These are phyloP conservation scores for Periophthalmus modestus DNA, from an alignment of 2,113 vertebrate species.

Conservation along the genomic window DNA sequence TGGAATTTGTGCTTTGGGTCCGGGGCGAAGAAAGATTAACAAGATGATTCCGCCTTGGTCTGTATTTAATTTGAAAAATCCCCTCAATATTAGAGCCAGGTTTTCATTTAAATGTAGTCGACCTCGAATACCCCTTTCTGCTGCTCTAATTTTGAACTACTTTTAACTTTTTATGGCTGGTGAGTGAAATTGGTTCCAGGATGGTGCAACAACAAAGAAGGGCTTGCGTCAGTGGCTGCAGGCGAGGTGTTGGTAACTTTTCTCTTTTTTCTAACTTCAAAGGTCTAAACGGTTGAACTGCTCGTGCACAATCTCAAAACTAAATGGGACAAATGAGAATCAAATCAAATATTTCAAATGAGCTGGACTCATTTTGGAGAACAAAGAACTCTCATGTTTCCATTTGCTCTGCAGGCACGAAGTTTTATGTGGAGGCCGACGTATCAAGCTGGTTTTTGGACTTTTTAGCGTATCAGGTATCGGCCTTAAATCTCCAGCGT, in stretches of 20 bases:
- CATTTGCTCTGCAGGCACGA: no score
- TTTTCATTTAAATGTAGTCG: conserved; percentile 17
- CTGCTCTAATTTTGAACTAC: conserved; percentile 5
- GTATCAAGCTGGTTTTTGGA: no score
- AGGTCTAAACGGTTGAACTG: background rate
- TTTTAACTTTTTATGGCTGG: conserved; percentile 14
- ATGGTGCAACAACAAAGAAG: conserved; percentile 8
- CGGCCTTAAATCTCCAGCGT: no score
- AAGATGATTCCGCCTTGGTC: conserved; percentile 8
- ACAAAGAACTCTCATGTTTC: no score
- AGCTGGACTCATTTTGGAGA: no score
- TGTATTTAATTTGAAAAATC: conserved; percentile 10
- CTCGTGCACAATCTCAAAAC: background rate
- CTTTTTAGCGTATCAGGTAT: no score
- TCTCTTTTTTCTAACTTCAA: background rate
- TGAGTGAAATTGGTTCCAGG: conserved; percentile 6
- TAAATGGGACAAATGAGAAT: background rate
- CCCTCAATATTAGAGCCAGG: conserved; percentile 12
- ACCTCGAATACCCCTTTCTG: background rate
- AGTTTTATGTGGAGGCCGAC: no score
- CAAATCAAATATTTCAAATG: background rate
- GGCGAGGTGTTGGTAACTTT: conserved; percentile 7
- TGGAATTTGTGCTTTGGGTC: conserved; percentile 9
- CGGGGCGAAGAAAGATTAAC: background rate
- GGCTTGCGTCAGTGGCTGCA: conserved; percentile 1